Conservation (phyloP, 2,797 vertebrate species). For the Chaetophractus vellerosus region DNA sequence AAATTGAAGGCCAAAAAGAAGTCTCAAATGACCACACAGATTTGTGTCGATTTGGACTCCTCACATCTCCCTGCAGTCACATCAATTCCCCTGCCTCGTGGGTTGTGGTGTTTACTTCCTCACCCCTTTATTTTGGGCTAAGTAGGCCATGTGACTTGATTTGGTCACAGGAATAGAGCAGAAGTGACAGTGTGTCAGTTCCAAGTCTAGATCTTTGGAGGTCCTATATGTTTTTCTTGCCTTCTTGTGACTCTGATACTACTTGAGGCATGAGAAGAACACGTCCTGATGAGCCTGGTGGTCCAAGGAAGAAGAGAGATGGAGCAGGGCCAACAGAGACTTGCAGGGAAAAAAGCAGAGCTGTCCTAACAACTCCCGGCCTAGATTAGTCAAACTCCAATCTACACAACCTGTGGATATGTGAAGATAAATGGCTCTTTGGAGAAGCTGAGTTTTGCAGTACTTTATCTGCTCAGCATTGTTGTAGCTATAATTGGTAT, state of each 20-base stretch:
- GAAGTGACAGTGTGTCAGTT: neutral
- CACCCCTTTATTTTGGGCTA: neutral
- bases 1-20: conserved; percentile 56
- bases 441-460: neutral
- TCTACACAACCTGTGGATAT: neutral
- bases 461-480: neutral
- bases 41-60: neutral
- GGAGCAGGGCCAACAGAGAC: neutral
- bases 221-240: neutral
- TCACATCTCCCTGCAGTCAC: neutral
- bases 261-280: neutral
- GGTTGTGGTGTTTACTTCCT: neutral
- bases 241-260: neutral
- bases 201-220: conserved; percentile 21
- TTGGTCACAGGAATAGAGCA: neutral
- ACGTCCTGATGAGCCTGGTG: neutral
- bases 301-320: neutral
- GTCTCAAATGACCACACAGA: neutral
- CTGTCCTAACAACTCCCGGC: neutral
- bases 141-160: neutral
- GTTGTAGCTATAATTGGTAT: neutral
- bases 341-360: neutral
- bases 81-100: neutral
- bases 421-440: neutral
- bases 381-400: neutral